Base-by-base conservation (phyloP, 2,113 vertebrate genomes). In the Motacilla tschutschensis region DNA sequence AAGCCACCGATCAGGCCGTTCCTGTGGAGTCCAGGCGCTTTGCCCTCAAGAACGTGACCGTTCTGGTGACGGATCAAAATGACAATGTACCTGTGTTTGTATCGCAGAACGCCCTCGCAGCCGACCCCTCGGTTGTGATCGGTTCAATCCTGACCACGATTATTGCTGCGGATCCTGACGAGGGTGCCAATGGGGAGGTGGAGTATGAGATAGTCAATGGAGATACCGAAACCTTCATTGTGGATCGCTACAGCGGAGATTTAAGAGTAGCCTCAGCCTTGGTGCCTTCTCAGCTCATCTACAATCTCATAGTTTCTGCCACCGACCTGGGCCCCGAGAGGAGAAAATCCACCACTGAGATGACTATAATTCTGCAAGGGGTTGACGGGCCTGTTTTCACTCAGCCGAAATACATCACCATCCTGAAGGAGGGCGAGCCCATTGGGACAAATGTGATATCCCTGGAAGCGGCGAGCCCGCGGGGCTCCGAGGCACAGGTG, bases 191-290 rank as follows among this genome's bases (percentile, higher is more conserved):
- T 0, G 99, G 99, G 4, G 98, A 99, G 74, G 98, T 99, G 90
- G 99, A 99, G 85, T 99, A 99, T 14, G 99, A 99, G 93, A 97
- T 99, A 12, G 59, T 99, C 66, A 98, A 98, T 14, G 99, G 99
- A 4, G 98, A 99, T 84, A 98, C 97, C 0, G 98, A 98, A 84
- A 98, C 98, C 8, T 99, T 99, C 88, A 97, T 98, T 14, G 98
- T 99, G 98, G 99, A 99, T 96, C 97, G 98, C 29, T 99, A 99
- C 58, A 99, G 98, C 0, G 99, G 99, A 8, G 98, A 99, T 63
- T 92, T 99, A 51, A 97, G 98, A 28, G 97, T 99, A 21, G 98
- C 98, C 0, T 98, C 99, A 3, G 97, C 98, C 3, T 93, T 99
- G 87, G 93, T 99, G 17, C 98, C 98, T 11, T 98, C 99, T 8